Conservation (phyloP, 2,797 vertebrate genomes). For the Cirrhinus molitorella region DNA sequence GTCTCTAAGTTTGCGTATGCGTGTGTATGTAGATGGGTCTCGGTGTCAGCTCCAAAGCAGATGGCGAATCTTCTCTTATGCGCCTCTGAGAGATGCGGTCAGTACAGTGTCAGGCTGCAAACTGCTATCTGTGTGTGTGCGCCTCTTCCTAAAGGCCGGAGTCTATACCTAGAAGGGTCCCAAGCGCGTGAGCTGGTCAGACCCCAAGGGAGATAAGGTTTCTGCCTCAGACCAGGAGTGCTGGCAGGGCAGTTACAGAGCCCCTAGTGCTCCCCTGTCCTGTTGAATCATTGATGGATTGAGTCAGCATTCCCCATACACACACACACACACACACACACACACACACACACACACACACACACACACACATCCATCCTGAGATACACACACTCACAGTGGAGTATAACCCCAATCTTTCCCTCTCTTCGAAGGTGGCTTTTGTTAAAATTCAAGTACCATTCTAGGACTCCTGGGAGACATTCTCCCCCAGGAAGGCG, state of each 20-base stretch:
- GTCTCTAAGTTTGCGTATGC: conserved; percentile 33
- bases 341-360: conserved; percentile 22
- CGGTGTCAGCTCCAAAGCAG: conserved; percentile 50
- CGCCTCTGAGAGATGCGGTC: conserved; percentile 54
- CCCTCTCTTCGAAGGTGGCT: conserved; percentile 47
- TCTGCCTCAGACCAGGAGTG: conserved; percentile 64
- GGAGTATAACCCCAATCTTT: conserved; percentile 42
- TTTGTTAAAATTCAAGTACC: conserved; percentile 54
- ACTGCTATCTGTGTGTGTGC: conserved; percentile 52
- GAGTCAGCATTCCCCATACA: conserved; percentile 60
- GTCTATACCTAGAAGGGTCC: conserved; percentile 58
- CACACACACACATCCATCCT: conserved; percentile 30
- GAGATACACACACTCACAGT: conserved; percentile 21
- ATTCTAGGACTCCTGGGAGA: conserved; percentile 32
- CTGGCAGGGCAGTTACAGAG: conserved; percentile 67
- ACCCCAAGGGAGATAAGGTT: conserved; percentile 67
- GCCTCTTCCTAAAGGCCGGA: conserved; percentile 47
- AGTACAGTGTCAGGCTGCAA: conserved; percentile 49
- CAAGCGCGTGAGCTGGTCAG: conserved; percentile 32
- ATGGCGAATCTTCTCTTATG: conserved; percentile 54
- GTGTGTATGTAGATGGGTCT: conserved; percentile 36
- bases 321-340: conserved; percentile 33
- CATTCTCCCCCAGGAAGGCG: conserved; percentile 38
- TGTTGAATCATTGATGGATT: conserved; percentile 72
- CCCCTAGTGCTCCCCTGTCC: conserved; percentile 62